Evolutionary conservation across 2,113 vertebrate species (phyloP).

Genomic region (Ibidorhyncha struthersii): DNA sequence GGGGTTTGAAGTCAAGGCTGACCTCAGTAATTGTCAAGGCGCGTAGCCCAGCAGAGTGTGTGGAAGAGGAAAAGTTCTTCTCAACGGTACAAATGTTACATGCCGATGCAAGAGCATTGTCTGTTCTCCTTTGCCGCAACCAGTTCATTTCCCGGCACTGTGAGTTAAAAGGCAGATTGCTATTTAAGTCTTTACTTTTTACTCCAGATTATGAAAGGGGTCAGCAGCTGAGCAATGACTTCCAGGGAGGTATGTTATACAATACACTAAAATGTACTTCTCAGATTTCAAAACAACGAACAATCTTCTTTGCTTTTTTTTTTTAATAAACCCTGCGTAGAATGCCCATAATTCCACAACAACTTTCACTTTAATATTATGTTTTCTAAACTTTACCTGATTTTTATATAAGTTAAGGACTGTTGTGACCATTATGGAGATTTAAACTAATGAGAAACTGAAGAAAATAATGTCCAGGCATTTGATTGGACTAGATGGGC

Average conservation of each 20-base stretch:
- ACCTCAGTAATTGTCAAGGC: not conserved
- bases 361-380: not conserved
- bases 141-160: not conserved
- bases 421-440: not conserved
- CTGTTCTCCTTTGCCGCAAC: not conserved
- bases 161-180: not conserved
- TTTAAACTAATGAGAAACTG: not conserved
- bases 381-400: no score
- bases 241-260: not conserved
- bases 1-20: not conserved
- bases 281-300: not conserved
- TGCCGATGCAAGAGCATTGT: not conserved
- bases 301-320: not conserved
- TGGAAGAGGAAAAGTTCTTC: not conserved
- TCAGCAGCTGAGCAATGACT: not conserved
- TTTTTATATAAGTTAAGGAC: not conserved
- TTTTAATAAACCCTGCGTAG: not conserved
- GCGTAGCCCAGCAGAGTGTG: not conserved
- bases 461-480: not conserved
- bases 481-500: not conserved
- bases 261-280: not conserved
- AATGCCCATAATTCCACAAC: not conserved
- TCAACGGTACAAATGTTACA: rapidly evolving
- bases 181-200: not conserved
- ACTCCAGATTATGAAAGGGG: not conserved